A percentile compares a stretch with the other conserved stretches of the same genome.
Conservation (phyloP, 2,888 invertebrate genomes). For the Plagiodera versicolora region DNA sequence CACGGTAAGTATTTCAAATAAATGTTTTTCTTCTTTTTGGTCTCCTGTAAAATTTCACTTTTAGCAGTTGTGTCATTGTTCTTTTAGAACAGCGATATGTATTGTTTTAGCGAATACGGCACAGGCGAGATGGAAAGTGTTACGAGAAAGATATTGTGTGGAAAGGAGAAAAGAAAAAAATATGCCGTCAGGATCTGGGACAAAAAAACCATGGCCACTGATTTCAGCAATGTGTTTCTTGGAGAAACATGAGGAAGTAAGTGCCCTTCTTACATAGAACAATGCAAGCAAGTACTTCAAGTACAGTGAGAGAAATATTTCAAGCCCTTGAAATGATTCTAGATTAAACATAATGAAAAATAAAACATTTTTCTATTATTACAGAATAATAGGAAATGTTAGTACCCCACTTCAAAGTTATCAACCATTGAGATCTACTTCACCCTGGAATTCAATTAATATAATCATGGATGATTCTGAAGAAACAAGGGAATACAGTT, state of each 20-base stretch:
- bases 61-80: neutral
- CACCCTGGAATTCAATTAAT: neutral
- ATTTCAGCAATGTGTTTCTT: neutral
- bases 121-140: neutral
- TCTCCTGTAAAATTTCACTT: neutral
- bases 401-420: neutral
- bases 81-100: neutral
- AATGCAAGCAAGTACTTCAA: neutral
- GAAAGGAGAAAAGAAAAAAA: neutral
- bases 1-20: neutral
- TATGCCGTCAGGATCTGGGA: conserved; percentile 2
- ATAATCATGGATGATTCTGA: neutral
- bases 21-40: neutral
- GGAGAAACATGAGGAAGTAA: conserved; percentile 1
- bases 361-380: neutral
- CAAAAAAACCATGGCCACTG: neutral
- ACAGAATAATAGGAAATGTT: neutral
- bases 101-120: neutral
- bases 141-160: neutral
- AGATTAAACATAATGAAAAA: neutral
- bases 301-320: neutral
- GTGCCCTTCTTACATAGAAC: neutral
- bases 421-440: neutral
- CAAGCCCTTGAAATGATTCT: neutral
- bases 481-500: neutral